Base-by-base conservation (phyloP, 1,140 invertebrate species). In the Coboldia fuscipes region DNA sequence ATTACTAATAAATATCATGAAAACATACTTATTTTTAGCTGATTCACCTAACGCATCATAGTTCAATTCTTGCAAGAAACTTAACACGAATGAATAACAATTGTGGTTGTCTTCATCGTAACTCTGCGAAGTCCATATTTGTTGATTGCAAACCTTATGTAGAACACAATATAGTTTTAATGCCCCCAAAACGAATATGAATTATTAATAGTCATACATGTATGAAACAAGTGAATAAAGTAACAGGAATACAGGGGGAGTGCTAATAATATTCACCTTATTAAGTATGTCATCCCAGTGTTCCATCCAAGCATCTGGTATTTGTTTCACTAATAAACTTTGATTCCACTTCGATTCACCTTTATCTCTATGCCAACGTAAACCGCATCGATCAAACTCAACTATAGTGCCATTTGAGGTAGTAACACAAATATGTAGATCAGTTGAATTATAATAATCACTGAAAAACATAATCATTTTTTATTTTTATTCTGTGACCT, bases 341-440 rank as follows among this genome's bases (percentile, higher is more conserved):
- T 78, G 70, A 39, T 64, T 61, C 75, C 75, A 80, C 33, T 45
- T 49, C 47, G 55, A 59, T 39, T 55, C 57, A 39, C 55, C 56
- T 31, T 43, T 37, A 46, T 63, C 50, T 49, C 51, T 47, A 49
- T 61, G 58, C 49, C 48, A 36, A 39, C 57, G 61, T 10, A 82
- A 58, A 16, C 80, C 80, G 43, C 70, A 56, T 42, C 64, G 65
- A 62, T 80, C 75, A 55, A 75, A 83, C 58, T 82, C 79, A 37
- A 77, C 67, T 14, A 82, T 72, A 47, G 60, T 61, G 31, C 77
- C 75, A 37, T 61, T 61, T 32, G 74, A 79, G 44, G 71, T 74
- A 29, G 77, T 82, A 35, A 84, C 66, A 27, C 77, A 78, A 54
- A 83, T 82, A 52, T 84, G 79, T 31, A 84, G 64, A 61, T 82